A percentile compares a stretch with the other conserved stretches of the same genome.
These are phyloP conservation scores for Chrysaora quinquecirrha DNA, from an alignment of 30 jellyfish, hydroid and myxozoan genomes.

Conservation along the genomic window DNA sequence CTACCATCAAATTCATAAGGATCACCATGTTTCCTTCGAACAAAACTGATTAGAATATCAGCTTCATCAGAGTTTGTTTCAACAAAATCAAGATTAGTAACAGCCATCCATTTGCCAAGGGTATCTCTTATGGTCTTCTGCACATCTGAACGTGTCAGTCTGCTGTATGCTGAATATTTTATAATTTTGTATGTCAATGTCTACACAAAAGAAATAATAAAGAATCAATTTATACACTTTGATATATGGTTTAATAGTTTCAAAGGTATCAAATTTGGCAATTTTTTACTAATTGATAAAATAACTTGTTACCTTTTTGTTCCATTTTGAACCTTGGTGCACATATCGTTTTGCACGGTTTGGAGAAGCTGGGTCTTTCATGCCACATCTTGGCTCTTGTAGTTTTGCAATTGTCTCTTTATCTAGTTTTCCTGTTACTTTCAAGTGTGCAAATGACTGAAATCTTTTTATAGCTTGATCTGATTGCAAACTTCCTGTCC, in stretches of 20 bases:
- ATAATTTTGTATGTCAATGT: not conserved
- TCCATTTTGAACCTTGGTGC: slow-evolving; percentile 85
- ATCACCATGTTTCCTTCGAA: slow-evolving; percentile 71
- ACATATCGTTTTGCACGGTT: slow-evolving; percentile 72
- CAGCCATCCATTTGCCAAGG: slow-evolving; percentile 79
- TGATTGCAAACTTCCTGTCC: slow-evolving; percentile 59
- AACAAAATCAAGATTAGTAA: slow-evolving; percentile 53
- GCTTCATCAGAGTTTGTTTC: slow-evolving; percentile 72
- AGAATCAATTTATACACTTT: not conserved
- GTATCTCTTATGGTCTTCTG: slow-evolving; percentile 56
- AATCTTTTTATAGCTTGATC: slow-evolving; percentile 31
- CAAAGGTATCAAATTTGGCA: not conserved
- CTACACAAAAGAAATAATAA: not conserved
- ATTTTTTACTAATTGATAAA: no score
- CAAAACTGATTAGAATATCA: slow-evolving; percentile 75
- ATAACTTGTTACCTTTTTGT: slow-evolving; percentile 81
- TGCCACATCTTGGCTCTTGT: slow-evolving; percentile 85
- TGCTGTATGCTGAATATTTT: slow-evolving; percentile 57
- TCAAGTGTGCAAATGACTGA: slow-evolving; percentile 77
- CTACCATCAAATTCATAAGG: slow-evolving; percentile 95
- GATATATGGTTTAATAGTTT: no score
- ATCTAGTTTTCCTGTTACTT: slow-evolving; percentile 69
- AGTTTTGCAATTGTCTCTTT: slow-evolving; percentile 49
- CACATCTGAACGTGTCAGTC: slow-evolving; percentile 38
- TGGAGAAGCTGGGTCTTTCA: slow-evolving; percentile 54